Conservation (phyloP, 2,113 vertebrate genomes). For the Aramus guarauna region DNA sequence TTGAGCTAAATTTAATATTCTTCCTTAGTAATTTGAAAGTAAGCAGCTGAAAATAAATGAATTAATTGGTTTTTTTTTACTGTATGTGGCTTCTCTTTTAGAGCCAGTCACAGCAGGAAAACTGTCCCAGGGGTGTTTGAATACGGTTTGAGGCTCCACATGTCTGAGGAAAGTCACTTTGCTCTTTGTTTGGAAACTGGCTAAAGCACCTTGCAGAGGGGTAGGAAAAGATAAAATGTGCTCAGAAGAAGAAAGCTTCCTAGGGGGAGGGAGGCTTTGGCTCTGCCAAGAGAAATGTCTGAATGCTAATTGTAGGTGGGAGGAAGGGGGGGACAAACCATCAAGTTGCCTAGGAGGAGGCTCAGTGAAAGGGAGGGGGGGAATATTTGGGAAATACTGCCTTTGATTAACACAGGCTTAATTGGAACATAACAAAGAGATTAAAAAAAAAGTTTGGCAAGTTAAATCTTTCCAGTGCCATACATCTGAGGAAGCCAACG, state of each 20-base stretch:
- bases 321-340: background rate
- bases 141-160: background rate
- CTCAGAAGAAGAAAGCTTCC: slow-evolving; percentile 42
- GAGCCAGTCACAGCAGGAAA: background rate
- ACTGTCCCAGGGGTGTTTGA: background rate
- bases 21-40: background rate
- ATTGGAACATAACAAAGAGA: slow-evolving; percentile 47
- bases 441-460: background rate
- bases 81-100: background rate
- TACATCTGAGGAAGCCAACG: background rate
- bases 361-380: background rate
- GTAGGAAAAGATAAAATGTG: slow-evolving; percentile 35
- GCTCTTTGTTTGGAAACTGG: slow-evolving; percentile 52
- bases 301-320: slow-evolving; percentile 60
- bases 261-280: slow-evolving; percentile 23
- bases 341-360: slow-evolving; percentile 26
- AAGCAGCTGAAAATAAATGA: background rate
- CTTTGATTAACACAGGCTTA: slow-evolving; percentile 55
- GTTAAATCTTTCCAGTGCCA: slow-evolving; percentile 22
- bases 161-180: slow-evolving; percentile 48
- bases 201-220: slow-evolving; percentile 48
- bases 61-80: background rate
- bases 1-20: slow-evolving; percentile 9
- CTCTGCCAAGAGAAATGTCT: background rate
- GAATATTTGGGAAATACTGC: slow-evolving; percentile 51